Evolutionary conservation across 2,888 invertebrate species (phyloP).

Genomic region (Minunthozetes semirufus): DNA sequence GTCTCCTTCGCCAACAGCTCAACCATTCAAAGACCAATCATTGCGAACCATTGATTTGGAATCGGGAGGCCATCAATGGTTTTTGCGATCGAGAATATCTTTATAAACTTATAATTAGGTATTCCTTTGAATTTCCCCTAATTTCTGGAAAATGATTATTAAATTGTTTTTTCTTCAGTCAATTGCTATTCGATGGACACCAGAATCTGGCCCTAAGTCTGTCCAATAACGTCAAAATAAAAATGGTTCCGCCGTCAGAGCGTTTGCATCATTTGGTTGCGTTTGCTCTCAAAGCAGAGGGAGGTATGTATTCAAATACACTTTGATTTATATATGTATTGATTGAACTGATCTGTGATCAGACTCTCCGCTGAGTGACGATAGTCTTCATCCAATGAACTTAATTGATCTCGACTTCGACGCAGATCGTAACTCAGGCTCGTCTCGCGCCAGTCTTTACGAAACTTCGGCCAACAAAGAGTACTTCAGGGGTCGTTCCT

Average conservation of each 20-base stretch:
- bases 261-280: slow-evolving; percentile 76
- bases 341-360: background rate
- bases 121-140: too few species aligned
- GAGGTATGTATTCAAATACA: slow-evolving; percentile 49
- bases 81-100: slow-evolving; percentile 8
- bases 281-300: slow-evolving; percentile 75
- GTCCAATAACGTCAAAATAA: slow-evolving; percentile 65
- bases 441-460: slow-evolving; percentile 15
- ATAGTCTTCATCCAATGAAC: slow-evolving; percentile 22
- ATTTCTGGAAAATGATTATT: background rate
- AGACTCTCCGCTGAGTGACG: slow-evolving; percentile 11
- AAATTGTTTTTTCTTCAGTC: slow-evolving; percentile 56
- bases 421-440: background rate
- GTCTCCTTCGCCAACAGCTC: background rate
- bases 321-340: background rate
- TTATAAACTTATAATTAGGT: slow-evolving; percentile 34
- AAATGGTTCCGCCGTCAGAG: slow-evolving; percentile 86
- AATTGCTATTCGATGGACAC: slow-evolving; percentile 94
- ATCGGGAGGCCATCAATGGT: background rate
- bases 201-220: slow-evolving; percentile 82
- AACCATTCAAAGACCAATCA: background rate
- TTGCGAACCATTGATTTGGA: background rate
- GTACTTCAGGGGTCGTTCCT: slow-evolving; percentile 2
- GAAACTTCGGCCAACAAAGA: background rate
- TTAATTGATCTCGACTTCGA: slow-evolving; percentile 26